These are phyloP conservation scores for Tupaia chinensis DNA, from an alignment of 2,113 vertebrate species.

Conservation along the genomic window DNA sequence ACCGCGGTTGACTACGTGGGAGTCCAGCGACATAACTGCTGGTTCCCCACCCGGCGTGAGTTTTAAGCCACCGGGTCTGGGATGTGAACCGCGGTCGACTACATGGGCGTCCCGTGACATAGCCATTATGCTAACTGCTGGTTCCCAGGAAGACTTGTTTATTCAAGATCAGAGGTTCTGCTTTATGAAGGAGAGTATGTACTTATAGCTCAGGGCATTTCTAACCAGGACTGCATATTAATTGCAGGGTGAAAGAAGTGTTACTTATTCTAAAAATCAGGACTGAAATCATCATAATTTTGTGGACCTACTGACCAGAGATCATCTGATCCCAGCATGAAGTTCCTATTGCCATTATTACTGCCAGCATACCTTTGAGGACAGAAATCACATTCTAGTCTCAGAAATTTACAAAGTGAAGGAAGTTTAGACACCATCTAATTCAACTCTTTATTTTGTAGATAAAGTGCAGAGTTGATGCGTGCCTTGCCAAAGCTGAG, in stretches of 20 bases:
- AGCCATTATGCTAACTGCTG: too few relatives aligned
- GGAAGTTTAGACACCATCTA: neutral
- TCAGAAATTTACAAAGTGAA: constrained; percentile 8
- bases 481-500: neutral
- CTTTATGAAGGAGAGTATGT: constrained; percentile 4
- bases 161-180: neutral
- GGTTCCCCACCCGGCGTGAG: too few relatives aligned
- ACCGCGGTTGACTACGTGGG: too few relatives aligned
- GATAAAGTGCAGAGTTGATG: neutral
- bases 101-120: too few relatives aligned
- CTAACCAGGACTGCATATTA: neutral
- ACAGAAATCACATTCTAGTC: neutral
- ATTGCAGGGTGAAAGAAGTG: neutral
- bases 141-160: neutral
- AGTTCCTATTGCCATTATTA: neutral
- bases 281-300: neutral
- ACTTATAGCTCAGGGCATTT: neutral
- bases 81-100: too few relatives aligned
- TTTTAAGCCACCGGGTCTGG: too few relatives aligned
- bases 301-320: neutral
- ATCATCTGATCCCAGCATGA: neutral
- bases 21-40: too few relatives aligned
- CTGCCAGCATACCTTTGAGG: neutral
- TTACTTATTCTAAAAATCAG: neutral
- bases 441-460: neutral